Base-by-base conservation (phyloP, 2,888 invertebrate genomes). In the Bellardia pandia region DNA sequence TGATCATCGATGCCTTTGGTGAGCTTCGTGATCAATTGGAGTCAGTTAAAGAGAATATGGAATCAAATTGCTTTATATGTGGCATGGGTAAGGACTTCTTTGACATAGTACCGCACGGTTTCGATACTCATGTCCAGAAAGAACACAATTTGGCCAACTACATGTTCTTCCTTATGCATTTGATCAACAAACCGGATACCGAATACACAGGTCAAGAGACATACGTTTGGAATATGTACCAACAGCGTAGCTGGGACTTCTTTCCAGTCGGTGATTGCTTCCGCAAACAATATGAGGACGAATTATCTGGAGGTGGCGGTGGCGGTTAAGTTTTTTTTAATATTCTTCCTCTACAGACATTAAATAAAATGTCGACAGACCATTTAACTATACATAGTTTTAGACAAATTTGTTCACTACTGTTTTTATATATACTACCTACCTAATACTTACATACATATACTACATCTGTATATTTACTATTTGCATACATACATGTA, bases 221-320 rank as follows among this genome's bases (percentile, higher is more conserved):
- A 0, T 99, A 98, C 93, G 99, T 99, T 0, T 99, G 99, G 98
- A 99, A 99, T 94, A 98, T 99, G 97, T 99, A 99, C 94, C 99
- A 99, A 89, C 98, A 99, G 92, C 95, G 99, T 86, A 98, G 98
- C 92, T 99, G 99, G 99, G 99, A 99, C 95, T 99, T 99, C 96
- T 99, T 99, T 96, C 99, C 99, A 0, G 99, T 99, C 14, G 99
- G 99, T 92, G 99, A 99, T 94, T 99, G 99, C 94, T 99, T 99
- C 96, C 96, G 99, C 89, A 99, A 99, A 93, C 99, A 99, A 93
- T 99, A 99, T 92, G 99, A 99, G 94, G 98, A 98, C 89, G 97
- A 96, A 91, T 93, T 96, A 78, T 95, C 95, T 30, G 95, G 96
- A 13, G 95, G 95, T 40, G 95, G 95, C 77, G 94, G 94, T 40